Conservation (phyloP, 2,797 vertebrate genomes). For the Chaenodraco wilsoni region DNA sequence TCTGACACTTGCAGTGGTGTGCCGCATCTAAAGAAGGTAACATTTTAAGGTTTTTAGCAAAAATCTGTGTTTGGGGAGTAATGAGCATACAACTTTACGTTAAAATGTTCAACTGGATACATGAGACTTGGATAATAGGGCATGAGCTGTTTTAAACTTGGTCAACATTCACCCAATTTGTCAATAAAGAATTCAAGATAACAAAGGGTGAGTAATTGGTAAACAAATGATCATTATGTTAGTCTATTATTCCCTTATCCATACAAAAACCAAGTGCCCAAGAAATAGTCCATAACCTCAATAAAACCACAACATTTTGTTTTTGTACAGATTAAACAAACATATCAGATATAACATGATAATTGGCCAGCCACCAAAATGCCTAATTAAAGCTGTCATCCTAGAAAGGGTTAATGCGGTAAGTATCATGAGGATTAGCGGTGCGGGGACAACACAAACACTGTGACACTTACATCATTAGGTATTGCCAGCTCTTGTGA, state of each 20-base stretch:
- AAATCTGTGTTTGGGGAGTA: too few species aligned
- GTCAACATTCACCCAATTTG: too few species aligned
- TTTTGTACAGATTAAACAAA: neutral
- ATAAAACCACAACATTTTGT: neutral
- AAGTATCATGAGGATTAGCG: constrained; percentile 34
- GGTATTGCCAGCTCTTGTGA: constrained; percentile 95
- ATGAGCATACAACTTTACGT: too few species aligned
- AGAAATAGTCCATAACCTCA: neutral
- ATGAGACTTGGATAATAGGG: too few species aligned
- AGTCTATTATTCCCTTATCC: neutral
- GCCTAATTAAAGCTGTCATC: constrained; percentile 40
- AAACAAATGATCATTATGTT: too few species aligned
- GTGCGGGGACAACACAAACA: constrained; percentile 53
- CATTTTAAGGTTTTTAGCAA: too few species aligned
- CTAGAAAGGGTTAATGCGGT: constrained; percentile 46
- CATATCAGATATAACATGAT: neutral
- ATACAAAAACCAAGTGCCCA: neutral
- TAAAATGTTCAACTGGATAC: too few species aligned
- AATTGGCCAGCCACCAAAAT: neutral
- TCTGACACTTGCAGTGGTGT: too few species aligned
- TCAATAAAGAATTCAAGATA: too few species aligned
- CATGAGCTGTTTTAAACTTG: too few species aligned
- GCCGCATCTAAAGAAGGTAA: too few species aligned
- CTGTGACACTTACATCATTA: constrained; percentile 90
- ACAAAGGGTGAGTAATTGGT: too few species aligned